phyloP scores from a whole-genome alignment of 1,140 invertebrate genomes.

The Contarinia nasturtii region DNA sequence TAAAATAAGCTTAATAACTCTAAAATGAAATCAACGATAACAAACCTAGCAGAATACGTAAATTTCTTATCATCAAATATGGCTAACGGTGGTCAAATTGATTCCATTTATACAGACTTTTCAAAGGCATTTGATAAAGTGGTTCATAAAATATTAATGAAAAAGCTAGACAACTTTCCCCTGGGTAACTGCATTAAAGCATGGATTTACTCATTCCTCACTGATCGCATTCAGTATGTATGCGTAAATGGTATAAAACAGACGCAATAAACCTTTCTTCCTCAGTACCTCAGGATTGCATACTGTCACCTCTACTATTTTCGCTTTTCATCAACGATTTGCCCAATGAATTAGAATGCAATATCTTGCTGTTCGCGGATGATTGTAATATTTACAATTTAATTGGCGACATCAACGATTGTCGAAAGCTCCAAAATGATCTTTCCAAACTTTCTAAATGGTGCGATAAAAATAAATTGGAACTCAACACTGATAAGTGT shows the following conservation, averaged over 20 bases:
- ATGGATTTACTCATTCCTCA: conserved; percentile 6
- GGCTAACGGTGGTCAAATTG: conserved; percentile 6
- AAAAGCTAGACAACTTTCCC: conserved; percentile 3
- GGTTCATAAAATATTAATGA: conserved; percentile 4
- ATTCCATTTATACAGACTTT: conserved; percentile 10
- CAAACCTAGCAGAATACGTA: conserved; percentile 2
- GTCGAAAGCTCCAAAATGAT: background rate
- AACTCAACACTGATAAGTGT: background rate
- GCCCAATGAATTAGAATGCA: too few relatives aligned
- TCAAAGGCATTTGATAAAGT: conserved; percentile 11
- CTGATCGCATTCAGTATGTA: conserved; percentile 2
- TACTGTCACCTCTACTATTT: background rate
- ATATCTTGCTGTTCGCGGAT: too few relatives aligned
- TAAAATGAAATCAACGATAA: conserved; percentile 3
- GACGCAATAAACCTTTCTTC: background rate
- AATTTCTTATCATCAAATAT: conserved; percentile 1
- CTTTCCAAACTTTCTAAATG: background rate
- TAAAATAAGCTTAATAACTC: too few relatives aligned
- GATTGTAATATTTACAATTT: too few relatives aligned
- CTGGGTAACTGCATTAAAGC: background rate
- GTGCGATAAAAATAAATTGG: background rate
- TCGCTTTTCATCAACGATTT: background rate
- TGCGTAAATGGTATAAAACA: background rate
- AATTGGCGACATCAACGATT: background rate
- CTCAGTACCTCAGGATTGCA: background rate